Evolutionary conservation across 37 sponge, comb jelly and placozoan species (phyloP), one percentile per base, ranked within the genome.

Genomic region (Chondrilla cf. caribensis): DNA sequence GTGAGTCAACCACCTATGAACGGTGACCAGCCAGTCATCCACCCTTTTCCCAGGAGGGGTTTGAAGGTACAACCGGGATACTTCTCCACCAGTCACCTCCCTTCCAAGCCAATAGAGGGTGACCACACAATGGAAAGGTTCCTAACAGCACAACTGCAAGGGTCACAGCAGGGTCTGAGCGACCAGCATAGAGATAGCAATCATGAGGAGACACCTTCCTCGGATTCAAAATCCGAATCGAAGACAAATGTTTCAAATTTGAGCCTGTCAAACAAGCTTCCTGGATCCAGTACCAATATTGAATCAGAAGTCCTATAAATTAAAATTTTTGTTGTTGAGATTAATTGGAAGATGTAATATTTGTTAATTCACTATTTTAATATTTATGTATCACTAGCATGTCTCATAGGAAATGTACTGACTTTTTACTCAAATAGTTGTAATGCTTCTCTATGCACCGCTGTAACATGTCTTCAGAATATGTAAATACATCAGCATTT

Each of bases 301-400:
- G 76, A 73, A 73, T 73, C 76, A 11, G 76, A 73, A 42, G 76
- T 73, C 2, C 76, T 73, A 37, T 73, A 73, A 42, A 4, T 40
- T 64, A 36, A 4, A 68, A 21, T 19, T 3, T 68, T 28, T 35
- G 1, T 68, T 28, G n/a, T n/a, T n/a, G n/a, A n/a, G n/a, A n/a
- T n/a, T n/a, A n/a, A n/a, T n/a, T n/a, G n/a, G n/a, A n/a, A n/a
- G n/a, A n/a, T n/a, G n/a, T n/a, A n/a, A n/a, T n/a, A n/a, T n/a
- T n/a, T n/a, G n/a, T n/a, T n/a, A n/a, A n/a, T n/a, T n/a, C n/a
- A n/a, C n/a, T n/a, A n/a, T n/a, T n/a, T n/a, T n/a, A n/a, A n/a
- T n/a, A n/a, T n/a, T n/a, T n/a, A n/a, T n/a, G n/a, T n/a, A n/a
- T n/a, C n/a, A n/a, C n/a, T n/a, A n/a, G n/a, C n/a, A n/a, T n/a